Percentiles rank a stretch among this genome's conserved stretches.
Conservation (phyloP, 2,888 invertebrate species). For the Nomada fucata region DNA sequence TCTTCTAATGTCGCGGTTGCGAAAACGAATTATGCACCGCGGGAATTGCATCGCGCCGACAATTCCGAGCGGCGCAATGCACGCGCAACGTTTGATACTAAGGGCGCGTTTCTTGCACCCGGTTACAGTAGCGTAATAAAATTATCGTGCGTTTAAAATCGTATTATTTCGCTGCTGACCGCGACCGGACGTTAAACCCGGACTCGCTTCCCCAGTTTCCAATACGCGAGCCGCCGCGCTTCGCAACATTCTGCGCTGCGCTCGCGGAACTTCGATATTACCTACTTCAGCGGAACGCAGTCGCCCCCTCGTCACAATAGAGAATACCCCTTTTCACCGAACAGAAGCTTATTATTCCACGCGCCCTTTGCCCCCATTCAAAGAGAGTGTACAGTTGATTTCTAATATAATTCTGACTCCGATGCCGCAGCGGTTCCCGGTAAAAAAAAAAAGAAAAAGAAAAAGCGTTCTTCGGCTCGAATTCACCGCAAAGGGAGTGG, state of each 20-base stretch:
- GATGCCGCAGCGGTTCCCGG: neutral
- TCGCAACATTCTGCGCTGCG: neutral
- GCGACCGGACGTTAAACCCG: no score
- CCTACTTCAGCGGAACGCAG: neutral
- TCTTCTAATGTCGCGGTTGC: no score
- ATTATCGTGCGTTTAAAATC: no score
- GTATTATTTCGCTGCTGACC: no score
- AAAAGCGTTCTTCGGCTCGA: constrained; percentile 34
- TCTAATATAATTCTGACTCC: constrained; percentile 7
- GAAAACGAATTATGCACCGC: no score
- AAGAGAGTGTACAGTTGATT: constrained; percentile 6
- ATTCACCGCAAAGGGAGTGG: constrained; percentile 32
- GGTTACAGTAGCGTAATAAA: no score
- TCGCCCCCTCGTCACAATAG: neutral
- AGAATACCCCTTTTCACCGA: neutral
- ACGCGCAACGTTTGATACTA: no score
- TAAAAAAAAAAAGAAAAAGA: neutral
- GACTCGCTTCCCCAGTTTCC: no score
- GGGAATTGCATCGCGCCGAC: no score
- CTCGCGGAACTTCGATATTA: neutral
- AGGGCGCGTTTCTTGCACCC: no score
- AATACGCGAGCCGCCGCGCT: no score
- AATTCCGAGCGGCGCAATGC: no score
- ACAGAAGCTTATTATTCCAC: neutral
- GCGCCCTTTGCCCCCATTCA: neutral